Evolutionary conservation across 2,888 invertebrate species (phyloP), one percentile per base, ranked within the genome.

Genomic region (Zygaena filipendulae): DNA sequence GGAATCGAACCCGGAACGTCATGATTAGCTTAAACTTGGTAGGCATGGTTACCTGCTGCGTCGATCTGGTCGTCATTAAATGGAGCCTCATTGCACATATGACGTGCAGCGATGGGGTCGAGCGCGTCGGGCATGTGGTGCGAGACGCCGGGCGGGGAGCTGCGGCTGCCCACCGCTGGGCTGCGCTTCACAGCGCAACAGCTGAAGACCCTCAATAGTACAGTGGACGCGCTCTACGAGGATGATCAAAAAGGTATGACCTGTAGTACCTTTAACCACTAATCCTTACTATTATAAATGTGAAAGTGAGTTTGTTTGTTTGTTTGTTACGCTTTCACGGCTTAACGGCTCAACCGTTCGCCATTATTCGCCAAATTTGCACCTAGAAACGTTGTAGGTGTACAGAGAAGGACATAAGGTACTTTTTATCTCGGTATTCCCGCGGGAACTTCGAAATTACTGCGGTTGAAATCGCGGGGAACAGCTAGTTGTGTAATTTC

Each of bases 81-180:
- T 7, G 16, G 5, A 16, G 4, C 16, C 16, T 7, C 7, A 16
- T 6, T 6, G 7, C 7, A 16, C 4, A 16, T 6, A 16, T 16
- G 4, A 6, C 16, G 5, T 16, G n/a, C 24, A 52, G 54, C 16
- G 2, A 79, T 79, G 79, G 79, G 79, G 7, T 67, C 75, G 0
- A 66, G 57, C 2, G 55, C 67, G 3, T 77, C 77, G n/a, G 59
- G 60, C 1, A 32, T 51, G 27, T 52, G 48, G 2, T 43, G 40
- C n/a, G 74, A 77, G 36, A 48, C 48, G 1, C 75, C 75, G 0
- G 80, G 79, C 0, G 60, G 61, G 1, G 79, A 79, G 7, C 51
- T 81, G 4, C 61, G 69, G 4, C 59, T 81, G 5, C 72, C 70
- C 1, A 44, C 58, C 2, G 58, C 72, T 11, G 75, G 72, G 4